Conservation (phyloP, 2,888 invertebrate genomes). For the Mythimna albipuncta region DNA sequence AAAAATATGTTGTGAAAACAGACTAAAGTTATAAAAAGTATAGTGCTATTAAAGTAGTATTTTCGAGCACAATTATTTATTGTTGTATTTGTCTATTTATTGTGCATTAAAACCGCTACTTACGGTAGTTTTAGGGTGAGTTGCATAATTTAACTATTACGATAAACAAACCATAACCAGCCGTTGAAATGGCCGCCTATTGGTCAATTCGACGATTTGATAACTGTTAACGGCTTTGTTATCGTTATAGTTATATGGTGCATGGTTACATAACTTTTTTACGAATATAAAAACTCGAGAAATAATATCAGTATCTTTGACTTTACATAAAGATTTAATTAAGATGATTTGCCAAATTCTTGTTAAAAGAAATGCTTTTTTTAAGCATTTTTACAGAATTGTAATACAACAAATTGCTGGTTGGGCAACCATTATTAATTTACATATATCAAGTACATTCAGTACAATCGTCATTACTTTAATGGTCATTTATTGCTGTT, state of each 20-base stretch:
- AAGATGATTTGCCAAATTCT: background rate
- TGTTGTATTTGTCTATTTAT: background rate
- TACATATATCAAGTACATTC: background rate
- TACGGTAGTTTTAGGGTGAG: too few species aligned
- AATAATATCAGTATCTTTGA: background rate
- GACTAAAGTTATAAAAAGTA: background rate
- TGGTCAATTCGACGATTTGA: too few species aligned
- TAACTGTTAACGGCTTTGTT: too few species aligned
- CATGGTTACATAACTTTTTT: background rate
- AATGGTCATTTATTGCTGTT: background rate
- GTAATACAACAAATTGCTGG: background rate
- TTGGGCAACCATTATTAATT: background rate
- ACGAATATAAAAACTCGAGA: background rate
- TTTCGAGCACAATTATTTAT: background rate
- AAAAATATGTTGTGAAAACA: background rate
- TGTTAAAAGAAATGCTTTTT: background rate
- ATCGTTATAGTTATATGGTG: too few species aligned
- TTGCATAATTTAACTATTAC: too few species aligned
- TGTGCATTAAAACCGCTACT: background rate
- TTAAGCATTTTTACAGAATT: background rate
- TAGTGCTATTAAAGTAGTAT: too few species aligned
- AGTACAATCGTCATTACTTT: background rate
- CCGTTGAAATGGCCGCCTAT: too few species aligned
- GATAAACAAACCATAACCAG: too few species aligned
- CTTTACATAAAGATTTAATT: background rate